Evolutionary conservation across 92 coral and sea anemone genomes (phyloP), one percentile per base, ranked within the genome.

Genomic region (Palythoa heliodiscus): DNA sequence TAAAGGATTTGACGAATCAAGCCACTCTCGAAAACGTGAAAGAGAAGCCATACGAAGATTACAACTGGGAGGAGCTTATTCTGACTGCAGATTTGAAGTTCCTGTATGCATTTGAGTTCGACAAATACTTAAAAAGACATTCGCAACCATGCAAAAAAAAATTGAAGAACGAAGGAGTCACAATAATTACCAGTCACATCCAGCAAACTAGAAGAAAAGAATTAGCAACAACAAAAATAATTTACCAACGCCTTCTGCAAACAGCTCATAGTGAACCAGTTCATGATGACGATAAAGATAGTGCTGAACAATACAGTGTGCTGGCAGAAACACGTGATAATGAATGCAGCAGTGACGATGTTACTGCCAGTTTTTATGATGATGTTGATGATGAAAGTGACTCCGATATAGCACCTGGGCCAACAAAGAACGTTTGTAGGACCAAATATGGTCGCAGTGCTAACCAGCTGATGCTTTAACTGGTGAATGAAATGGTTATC

Each of bases 61-160:
- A 88, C 91, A 88, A 76, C 78, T 69, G 84, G 90, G 87, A 82
- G 17, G 90, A 82, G 57, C 83, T 82, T 55, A 43, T 87, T 73
- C 72, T 74, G 50, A 86, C 89, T 86, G 79, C 15, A 77, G 79
- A 82, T 22, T 72, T 73, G 69, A 88, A 88, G 52, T 82, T 78
- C 43, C 90, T 88, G 29, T 64, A 83, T 67, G 84, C 83, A 71
- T 87, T 69, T 67, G 73, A 87, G 71, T 87, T 81, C 39, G 90
- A 87, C 63, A 64, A 54, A 19, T 80, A 88, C 75, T 63, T 55
- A 0, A 55, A 55, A 55, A 55, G 12, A 10, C 61, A 55, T 4
- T 55, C 61, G 61, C 61, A 9, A 55, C 61, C 61, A 55, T 55
- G 61, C 61, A 55, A 55, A 4, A 55, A 55, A 55, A 29, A 29